Evolutionary conservation across 2,113 vertebrate genomes (phyloP).

Genomic region (Xenopus laevis): DNA sequence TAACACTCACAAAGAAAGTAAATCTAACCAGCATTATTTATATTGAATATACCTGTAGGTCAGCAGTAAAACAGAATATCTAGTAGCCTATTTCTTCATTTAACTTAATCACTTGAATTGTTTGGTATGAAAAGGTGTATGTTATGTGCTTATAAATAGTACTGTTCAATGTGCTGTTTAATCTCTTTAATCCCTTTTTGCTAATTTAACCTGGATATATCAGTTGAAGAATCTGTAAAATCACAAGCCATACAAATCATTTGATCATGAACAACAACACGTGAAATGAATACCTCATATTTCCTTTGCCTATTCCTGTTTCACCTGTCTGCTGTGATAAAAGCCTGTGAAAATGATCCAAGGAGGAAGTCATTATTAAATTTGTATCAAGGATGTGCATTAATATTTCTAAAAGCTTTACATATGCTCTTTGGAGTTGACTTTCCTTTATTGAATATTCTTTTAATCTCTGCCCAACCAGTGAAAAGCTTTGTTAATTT

Average conservation of each 20-base stretch:
- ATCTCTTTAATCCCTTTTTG: background rate
- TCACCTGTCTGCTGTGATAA: conserved; percentile 29
- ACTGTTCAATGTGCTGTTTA: background rate
- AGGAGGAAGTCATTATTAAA: conserved; percentile 30
- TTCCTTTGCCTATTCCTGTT: conserved; percentile 18
- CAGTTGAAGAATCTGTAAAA: conserved; percentile 12
- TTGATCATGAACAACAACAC: conserved; percentile 30
- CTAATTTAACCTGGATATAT: conserved; percentile 14
- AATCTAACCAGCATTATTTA: too few species aligned
- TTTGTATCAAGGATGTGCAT: conserved; percentile 30
- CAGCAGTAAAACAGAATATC: too few species aligned
- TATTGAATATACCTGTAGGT: too few species aligned
- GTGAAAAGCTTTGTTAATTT: conserved; percentile 23
- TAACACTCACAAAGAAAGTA: too few species aligned
- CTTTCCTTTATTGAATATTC: conserved; percentile 25
- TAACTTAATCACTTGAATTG: too few species aligned
- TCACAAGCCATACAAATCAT: conserved; percentile 23
- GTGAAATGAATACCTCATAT: conserved; percentile 31
- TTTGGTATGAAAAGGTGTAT: background rate
- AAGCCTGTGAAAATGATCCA: conserved; percentile 25
- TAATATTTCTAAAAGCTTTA: conserved; percentile 36
- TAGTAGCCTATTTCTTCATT: too few species aligned
- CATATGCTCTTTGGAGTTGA: conserved; percentile 26
- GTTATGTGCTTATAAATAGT: background rate
- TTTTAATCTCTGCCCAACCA: conserved; percentile 26